phyloP scores from a whole-genome alignment of 2,888 invertebrate genomes.

The Kuschelorhynchus macadamiae region DNA sequence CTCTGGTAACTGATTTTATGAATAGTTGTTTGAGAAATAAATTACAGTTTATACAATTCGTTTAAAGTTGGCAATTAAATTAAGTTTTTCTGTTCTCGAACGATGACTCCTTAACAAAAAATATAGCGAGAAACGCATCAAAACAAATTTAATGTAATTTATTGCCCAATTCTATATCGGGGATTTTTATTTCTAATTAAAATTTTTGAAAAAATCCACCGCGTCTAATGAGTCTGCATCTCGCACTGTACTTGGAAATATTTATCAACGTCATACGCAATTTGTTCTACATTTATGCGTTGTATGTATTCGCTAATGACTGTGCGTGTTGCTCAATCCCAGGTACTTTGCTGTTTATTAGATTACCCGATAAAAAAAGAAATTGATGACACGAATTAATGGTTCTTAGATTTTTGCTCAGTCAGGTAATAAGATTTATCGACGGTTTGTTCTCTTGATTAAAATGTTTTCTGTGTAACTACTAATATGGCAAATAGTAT shows the following conservation, averaged over 20 bases:
- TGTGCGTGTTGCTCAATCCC: constrained; percentile 38
- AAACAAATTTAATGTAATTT: constrained; percentile 25
- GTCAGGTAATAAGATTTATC: constrained; percentile 23
- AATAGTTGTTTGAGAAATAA: no score
- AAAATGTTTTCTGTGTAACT: constrained; percentile 29
- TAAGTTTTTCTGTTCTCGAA: no score
- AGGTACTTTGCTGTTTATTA: constrained; percentile 36
- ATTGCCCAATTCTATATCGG: constrained; percentile 25
- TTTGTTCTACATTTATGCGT: constrained; percentile 45
- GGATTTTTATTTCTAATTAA: constrained; percentile 38
- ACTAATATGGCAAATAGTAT: constrained; percentile 15
- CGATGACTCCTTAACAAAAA: no score
- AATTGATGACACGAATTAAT: constrained; percentile 31
- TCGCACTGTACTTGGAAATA: constrained; percentile 36
- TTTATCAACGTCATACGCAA: constrained; percentile 44
- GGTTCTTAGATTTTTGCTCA: constrained; percentile 32
- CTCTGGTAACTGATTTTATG: no score
- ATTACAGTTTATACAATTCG: no score
- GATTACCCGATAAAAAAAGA: constrained; percentile 22
- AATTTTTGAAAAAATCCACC: constrained; percentile 29
- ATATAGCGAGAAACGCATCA: constrained; percentile 1
- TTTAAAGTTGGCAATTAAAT: no score
- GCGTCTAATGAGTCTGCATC: constrained; percentile 30
- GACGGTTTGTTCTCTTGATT: constrained; percentile 14
- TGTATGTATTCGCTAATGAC: constrained; percentile 2